Evolutionary conservation across 2,113 vertebrate genomes (phyloP), one percentile per base, ranked within the genome.

Genomic region (Silurus glanis): DNA sequence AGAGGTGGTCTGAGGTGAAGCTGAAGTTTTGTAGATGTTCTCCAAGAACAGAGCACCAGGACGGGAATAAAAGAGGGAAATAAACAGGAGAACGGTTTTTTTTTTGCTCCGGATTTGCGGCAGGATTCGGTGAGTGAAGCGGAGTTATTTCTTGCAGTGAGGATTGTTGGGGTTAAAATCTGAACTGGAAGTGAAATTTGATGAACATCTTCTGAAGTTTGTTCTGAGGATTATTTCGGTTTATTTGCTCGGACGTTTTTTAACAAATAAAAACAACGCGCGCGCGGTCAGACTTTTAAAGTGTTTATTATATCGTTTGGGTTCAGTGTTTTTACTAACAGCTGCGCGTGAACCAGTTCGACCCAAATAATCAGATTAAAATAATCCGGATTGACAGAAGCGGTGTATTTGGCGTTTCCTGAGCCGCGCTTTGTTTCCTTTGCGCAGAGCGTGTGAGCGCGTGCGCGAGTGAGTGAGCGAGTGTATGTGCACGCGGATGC

Each of bases 101-200:
- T 14, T 6, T 2, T 75, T 23, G 5, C 9, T 2, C 9, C 8
- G 58, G 79, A 82, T 21, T 9, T n/a, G 37, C 13, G 28, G 0
- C 37, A 71, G 10, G 19, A 47, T 4, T 23, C 21, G 83, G 83
- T 84, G 83, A 84, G 83, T 84, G 5, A 74, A 74, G 67, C 59
- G 47, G n/a, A 58, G 25, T 37, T 58, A 9, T 45, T 21, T 45
- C 7, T 56, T 9, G 12, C 25, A 25, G 23, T 67, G 2, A 19
- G 0, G 6, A 3, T 25, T 21, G 16, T 45, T 21, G 4, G 28
- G 3, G 45, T 61, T 59, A 45, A 80, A 80, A 28, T 8, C 25
- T 37, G 6, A 28, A 14, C 14, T 56, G n/a, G 17, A 53, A 53
- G 12, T 51, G 9, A 51, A 14, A 13, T 47, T 6, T 53, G 23